Evolutionary conservation across 2,888 invertebrate species (phyloP).

Genomic region (Acholoe squamosa): DNA sequence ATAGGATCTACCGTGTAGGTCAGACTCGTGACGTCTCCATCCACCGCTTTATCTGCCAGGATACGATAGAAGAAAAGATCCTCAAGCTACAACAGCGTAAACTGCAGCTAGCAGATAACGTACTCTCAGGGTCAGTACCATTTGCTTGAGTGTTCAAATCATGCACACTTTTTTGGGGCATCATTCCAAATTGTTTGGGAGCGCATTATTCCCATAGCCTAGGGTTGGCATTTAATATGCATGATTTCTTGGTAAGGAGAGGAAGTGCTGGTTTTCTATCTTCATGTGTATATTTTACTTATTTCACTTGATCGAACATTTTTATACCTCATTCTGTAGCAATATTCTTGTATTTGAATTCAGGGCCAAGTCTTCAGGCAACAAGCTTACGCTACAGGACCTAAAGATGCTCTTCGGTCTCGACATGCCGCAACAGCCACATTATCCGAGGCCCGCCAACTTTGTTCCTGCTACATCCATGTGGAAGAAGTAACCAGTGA

Average conservation of each 20-base stretch:
- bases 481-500: slow-evolving; percentile 3
- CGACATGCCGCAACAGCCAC: slow-evolving; percentile 18
- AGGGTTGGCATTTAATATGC: too few species aligned
- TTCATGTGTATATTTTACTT: too few species aligned
- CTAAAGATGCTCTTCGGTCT: slow-evolving; percentile 85
- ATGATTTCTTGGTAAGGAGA: too few species aligned
- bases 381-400: slow-evolving; percentile 91
- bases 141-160: too few species aligned
- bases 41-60: slow-evolving; percentile 92
- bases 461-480: not conserved
- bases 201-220: too few species aligned
- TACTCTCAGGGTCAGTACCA: slow-evolving; percentile 88
- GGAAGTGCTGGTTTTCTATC: too few species aligned
- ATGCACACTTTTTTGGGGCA: too few species aligned
- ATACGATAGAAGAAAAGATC: slow-evolving; percentile 95
- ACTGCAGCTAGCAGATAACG: slow-evolving; percentile 89
- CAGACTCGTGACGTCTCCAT: slow-evolving; percentile 92
- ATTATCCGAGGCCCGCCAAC: not conserved
- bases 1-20: slow-evolving; percentile 95
- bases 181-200: too few species aligned
- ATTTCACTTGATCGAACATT: too few species aligned
- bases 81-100: slow-evolving; percentile 91
- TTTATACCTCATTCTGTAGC: too few species aligned
- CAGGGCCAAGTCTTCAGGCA: slow-evolving; percentile 84
- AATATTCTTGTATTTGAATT: not conserved